Conservation (phyloP, 1,140 invertebrate species). For the Trypoxylus dichotomus region DNA sequence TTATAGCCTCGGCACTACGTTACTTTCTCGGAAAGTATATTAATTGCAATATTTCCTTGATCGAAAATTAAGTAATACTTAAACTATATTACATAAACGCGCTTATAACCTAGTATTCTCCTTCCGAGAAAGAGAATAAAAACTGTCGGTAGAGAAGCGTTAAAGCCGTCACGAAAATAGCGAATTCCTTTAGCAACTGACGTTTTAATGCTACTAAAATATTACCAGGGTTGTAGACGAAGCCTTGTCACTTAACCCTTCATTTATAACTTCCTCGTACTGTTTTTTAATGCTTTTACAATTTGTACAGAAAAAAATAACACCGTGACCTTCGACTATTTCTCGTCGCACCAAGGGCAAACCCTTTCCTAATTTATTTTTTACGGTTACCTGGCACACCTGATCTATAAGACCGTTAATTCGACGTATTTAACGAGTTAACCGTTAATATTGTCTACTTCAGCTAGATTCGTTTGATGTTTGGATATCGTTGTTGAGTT, state of each 20-base stretch:
- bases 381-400: not conserved
- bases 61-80: not conserved
- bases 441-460: not conserved
- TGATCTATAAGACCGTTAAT: not conserved
- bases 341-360: not conserved
- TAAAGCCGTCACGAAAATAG: not conserved
- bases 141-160: not conserved
- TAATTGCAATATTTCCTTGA: too few species aligned
- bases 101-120: not conserved
- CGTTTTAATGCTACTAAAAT: conserved; percentile 14
- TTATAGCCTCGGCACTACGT: not conserved
- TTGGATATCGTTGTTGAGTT: not conserved
- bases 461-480: not conserved
- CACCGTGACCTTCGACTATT: not conserved
- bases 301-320: not conserved
- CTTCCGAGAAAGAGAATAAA: not conserved
- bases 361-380: conserved; percentile 4
- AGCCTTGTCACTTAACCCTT: not conserved
- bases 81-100: not conserved
- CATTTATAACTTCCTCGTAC: not conserved
- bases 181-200: not conserved
- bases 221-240: not conserved
- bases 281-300: not conserved
- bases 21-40: not conserved
- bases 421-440: not conserved